Base-by-base conservation (phyloP, 2,888 invertebrate species). In the Eugnorisma glareosa region DNA sequence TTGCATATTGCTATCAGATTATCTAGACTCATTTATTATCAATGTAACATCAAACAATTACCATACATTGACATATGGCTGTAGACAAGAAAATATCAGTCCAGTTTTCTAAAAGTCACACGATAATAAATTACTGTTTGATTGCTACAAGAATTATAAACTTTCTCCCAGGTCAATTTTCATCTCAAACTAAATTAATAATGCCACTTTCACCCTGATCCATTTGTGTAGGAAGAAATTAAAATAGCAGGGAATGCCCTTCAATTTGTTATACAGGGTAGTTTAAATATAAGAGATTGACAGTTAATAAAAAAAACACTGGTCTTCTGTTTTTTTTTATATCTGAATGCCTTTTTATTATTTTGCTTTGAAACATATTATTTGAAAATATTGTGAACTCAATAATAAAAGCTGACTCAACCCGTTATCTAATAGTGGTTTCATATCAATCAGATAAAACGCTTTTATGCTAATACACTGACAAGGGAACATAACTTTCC, bases 381-480 rank as follows among this genome's bases (percentile, higher is more conserved):
- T 48, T 81, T 57, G 4, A 15, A 66, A 73, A 67, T 67, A 18
- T 81, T 61, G 7, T 28, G 28, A 43, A 63, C 6, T 45, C 15
- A n/a, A 31, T 83, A 66, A 54, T 66, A 43, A 85, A 57, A n/a
- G 48, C 43, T 73, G 61, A 69, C 72, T 61, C 66, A 81, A 51
- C 43, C 45, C 31, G 63, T 51, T 82, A 82, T 84, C 82, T 84
- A 51, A 67, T 51, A 83, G 72, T 82, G 72, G 54, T 75, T 73
- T 86, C 43, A 43, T 82, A 85, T 73, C 67, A 54, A 78, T 75
- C 75, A 54, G 83, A 86, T 84, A 84, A 86, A 61, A 64, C 0
- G 35, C 69, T 83, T 77, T 82, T 74, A 86, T 75, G 83, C 64
- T 59, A 82, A 83, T 83, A n/a, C 86, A 13, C 57, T 69, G 61